Evolutionary conservation across 2,888 invertebrate species (phyloP).

Genomic region (Microctonus brassicae): DNA sequence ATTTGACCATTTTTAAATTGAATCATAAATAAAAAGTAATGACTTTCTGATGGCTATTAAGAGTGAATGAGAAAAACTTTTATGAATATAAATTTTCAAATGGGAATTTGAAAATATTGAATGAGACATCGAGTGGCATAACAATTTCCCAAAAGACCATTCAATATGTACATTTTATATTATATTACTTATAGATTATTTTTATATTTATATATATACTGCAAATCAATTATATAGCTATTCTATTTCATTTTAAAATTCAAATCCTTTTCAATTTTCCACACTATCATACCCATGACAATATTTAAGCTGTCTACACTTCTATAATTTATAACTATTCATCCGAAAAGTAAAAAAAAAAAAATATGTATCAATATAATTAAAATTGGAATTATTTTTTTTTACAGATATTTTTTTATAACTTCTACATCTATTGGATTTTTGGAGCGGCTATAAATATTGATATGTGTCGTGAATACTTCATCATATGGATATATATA

Average conservation of each 20-base stretch:
- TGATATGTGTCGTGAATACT: constrained; percentile 42
- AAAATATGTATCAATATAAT: not conserved
- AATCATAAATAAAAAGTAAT: no score
- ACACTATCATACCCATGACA: not conserved
- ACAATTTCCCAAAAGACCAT: not conserved
- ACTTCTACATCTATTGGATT: constrained; percentile 1
- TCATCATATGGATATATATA: no score
- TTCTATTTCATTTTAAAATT: constrained; percentile 17
- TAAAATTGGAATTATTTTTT: not conserved
- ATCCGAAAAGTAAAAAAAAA: not conserved
- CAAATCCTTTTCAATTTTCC: constrained; percentile 10
- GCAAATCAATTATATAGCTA: no score
- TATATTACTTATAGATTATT: no score
- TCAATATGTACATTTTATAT: no score
- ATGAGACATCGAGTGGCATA: constrained; percentile 42
- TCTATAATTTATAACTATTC: not conserved
- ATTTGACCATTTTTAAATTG: no score
- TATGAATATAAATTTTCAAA: constrained; percentile 48
- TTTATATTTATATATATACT: not conserved
- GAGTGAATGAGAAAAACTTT: constrained; percentile 59
- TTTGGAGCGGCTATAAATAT: constrained; percentile 50
- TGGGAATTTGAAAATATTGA: constrained; percentile 39
- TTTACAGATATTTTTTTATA: not conserved
- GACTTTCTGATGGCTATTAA: no score
- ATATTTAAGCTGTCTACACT: constrained; percentile 8